Evolutionary conservation across 2,113 vertebrate genomes (phyloP), one percentile per base, ranked within the genome.

Genomic region (Pelusios castaneus): DNA sequence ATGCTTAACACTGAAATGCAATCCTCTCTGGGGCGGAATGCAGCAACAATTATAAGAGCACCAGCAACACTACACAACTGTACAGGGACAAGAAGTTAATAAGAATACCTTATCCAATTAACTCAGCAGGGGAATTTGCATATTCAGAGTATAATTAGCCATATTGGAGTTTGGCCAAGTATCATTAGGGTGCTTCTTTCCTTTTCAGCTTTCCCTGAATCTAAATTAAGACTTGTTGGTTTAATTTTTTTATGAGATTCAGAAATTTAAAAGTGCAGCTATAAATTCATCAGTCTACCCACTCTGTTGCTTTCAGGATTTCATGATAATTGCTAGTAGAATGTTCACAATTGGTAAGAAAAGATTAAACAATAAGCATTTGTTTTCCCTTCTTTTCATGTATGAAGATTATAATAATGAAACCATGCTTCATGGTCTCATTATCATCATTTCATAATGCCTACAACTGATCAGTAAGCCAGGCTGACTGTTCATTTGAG

Each of bases 91-190:
- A 92, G 84, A 89, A 96, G 77, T 88, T 87, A 93, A 91, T 86
- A 97, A 97, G 96, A 95, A 96, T 93, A 93, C 38, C 70, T 95
- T 95, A 97, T 94, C 84, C 90, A 95, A 92, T 97, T 96, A 96
- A 96, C 76, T 94, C 88, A 96, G 94, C 86, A 96, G 95, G 96
- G 75, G 93, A 92, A 87, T 96, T 97, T 98, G 89, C 80, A 92
- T 96, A 96, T 96, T 94, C 91, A 95, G 97, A 95, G 95, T 95
- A 89, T 92, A 96, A 97, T 98, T 97, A 98, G 86, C 45, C 27
- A 55, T 93, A 93, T 80, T 98, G 97, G 97, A 98, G 92, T 88
- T 34, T 89, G 82, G 85, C 95, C 97, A 97, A 95, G 90, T 90
- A 84, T 96, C 84, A 95, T 97, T 95, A 93, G 96, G 91, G 75